phyloP scores from a whole-genome alignment of 2,888 invertebrate genomes.

The Drosophila pullipes region DNA sequence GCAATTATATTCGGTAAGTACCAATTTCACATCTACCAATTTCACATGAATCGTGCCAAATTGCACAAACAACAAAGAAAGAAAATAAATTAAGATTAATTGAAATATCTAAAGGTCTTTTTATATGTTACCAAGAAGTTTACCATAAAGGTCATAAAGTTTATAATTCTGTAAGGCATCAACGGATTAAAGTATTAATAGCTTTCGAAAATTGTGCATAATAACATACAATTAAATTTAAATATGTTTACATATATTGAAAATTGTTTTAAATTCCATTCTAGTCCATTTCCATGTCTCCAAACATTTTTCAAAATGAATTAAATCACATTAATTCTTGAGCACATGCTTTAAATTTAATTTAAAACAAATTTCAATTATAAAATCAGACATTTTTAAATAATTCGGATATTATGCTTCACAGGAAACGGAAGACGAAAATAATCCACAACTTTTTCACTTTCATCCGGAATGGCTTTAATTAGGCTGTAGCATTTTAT shows the following conservation, averaged over 20 bases:
- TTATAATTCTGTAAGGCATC: neutral
- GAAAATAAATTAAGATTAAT: neutral
- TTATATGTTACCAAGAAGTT: neutral
- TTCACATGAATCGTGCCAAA: constrained; percentile 12
- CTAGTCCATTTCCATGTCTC: neutral
- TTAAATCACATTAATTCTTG: neutral
- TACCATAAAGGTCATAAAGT: neutral
- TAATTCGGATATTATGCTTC: neutral
- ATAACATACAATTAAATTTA: neutral
- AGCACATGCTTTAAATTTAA: neutral
- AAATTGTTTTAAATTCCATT: neutral
- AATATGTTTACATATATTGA: neutral
- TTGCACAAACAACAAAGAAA: neutral
- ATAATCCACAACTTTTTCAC: constrained; percentile 8
- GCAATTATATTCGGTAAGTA: constrained; percentile 84
- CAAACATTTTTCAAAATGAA: neutral
- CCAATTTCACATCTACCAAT: constrained; percentile 10
- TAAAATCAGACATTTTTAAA: neutral
- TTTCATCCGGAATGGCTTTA: constrained; percentile 19
- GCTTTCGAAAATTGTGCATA: neutral
- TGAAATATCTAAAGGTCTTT: neutral
- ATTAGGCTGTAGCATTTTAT: neutral
- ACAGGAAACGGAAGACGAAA: constrained; percentile 2
- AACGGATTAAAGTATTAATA: neutral
- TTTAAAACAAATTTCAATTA: neutral